phyloP scores from a whole-genome alignment of 1,140 invertebrate genomes.

The Pseudomyrmex dendroicus region DNA sequence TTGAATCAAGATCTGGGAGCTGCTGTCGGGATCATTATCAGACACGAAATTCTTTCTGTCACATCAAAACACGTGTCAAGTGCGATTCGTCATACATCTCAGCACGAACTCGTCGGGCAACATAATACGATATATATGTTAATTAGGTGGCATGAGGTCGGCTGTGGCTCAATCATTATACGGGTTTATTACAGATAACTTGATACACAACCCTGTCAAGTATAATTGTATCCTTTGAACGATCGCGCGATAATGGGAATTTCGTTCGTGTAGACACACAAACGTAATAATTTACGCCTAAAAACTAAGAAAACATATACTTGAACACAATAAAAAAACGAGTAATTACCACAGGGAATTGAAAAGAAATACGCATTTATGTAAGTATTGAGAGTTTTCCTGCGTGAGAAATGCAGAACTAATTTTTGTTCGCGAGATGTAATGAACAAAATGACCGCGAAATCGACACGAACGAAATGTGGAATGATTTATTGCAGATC shows the following conservation, averaged over 20 bases:
- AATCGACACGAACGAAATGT: constrained; percentile 1
- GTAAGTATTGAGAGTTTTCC: too few relatives aligned
- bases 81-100: constrained; percentile 8
- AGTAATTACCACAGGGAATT: too few relatives aligned
- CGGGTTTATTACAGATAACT: not conserved
- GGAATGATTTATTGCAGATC: constrained; percentile 40
- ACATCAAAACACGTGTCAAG: not conserved
- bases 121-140: constrained; percentile 15
- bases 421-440: too few relatives aligned
- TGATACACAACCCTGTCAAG: not conserved
- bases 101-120: not conserved
- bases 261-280: too few relatives aligned
- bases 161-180: not conserved
- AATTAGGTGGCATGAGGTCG: not conserved
- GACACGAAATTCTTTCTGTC: constrained; percentile 46
- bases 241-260: not conserved
- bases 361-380: too few relatives aligned
- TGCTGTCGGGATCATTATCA: constrained; percentile 17
- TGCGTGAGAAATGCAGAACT: too few relatives aligned
- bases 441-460: constrained; percentile 4
- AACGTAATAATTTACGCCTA: too few relatives aligned
- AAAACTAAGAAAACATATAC: too few relatives aligned
- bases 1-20: constrained; percentile 38
- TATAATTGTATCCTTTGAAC: not conserved
- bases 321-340: too few relatives aligned